Percentiles rank a stretch among this genome's conserved stretches.
Evolutionary conservation across 2,113 vertebrate species (phyloP).

Genomic region (Clarias batrachus): DNA sequence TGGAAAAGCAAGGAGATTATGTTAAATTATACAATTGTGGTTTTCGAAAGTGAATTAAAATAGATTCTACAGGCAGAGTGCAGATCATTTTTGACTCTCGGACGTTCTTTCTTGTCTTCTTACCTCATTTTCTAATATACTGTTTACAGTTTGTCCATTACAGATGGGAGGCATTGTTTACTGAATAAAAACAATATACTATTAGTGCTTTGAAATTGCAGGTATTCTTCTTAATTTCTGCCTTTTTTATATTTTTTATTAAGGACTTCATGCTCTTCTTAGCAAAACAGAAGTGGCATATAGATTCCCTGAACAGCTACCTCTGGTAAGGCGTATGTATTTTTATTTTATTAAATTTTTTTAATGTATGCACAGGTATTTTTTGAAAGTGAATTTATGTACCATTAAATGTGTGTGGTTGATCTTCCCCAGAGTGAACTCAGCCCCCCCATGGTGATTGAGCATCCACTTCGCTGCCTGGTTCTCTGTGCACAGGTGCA

Average conservation of each 20-base stretch:
- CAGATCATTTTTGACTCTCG: no score
- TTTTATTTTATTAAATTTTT: background rate
- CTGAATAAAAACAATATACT: background rate
- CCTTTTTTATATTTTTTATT: conserved; percentile 5
- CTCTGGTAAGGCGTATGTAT: conserved; percentile 79
- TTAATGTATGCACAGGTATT: background rate
- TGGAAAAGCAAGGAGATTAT: no score
- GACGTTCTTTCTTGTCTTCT: no score
- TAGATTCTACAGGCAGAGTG: no score
- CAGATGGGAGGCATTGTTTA: no score
- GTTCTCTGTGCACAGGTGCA: conserved; percentile 97
- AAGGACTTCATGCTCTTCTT: conserved; percentile 92
- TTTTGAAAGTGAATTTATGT: background rate
- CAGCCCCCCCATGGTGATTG: conserved; percentile 92
- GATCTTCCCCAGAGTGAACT: conserved; percentile 83
- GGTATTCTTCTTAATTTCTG: background rate
- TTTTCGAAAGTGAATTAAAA: no score
- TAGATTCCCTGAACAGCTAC: conserved; percentile 90
- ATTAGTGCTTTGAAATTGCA: background rate
- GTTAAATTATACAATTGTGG: no score
- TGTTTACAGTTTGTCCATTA: no score
- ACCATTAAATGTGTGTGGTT: background rate
- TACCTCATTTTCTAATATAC: no score
- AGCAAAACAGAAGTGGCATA: conserved; percentile 93
- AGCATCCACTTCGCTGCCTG: conserved; percentile 91